Base-by-base conservation (phyloP, 2,888 invertebrate genomes). In the Incurvaria masculella region DNA sequence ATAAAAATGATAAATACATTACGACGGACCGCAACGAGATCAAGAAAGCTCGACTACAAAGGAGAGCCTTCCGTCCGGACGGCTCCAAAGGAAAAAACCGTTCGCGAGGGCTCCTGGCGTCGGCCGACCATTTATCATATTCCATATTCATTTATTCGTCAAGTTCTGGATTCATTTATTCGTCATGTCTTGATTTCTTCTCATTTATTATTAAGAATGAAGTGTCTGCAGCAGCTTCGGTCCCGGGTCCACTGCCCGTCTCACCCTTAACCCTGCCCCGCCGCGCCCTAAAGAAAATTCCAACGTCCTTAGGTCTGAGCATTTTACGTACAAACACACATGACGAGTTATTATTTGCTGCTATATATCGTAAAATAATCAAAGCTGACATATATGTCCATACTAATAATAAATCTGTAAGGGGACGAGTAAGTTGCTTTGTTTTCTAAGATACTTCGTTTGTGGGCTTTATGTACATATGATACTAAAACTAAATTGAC, bases 171-270 rank as follows among this genome's bases (percentile, higher is more conserved):
- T 78, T 79, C 79, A 79, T 79, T 79, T 79, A 79, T 79, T 79
- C 79, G 78, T 78, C 79, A 75, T 73, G 75, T 78, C 78, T 78
- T 79, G 79, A 79, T 79, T 79, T 79, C 79, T 70, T 76, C 76
- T 78, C 79, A 79, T 79, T 79, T 79, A 78, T 78, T 79, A 79
- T 79, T 79, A 79, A 79, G 79, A 79, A 79, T 79, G 79, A 79
- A 75, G 78, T 79, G 79, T 79, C 79, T 69, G 60, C 59, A 69
- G 65, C 79, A 79, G 73, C 68, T 62, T 62, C 66, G 61, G 68
- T n/a, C n/a, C 64, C 64, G 61, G 68, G 61, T 72, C 72, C 68
- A 73, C 72, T 69, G 23, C 40, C 42, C 40, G n/a, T 18, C n/a
- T 6, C 16, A 4, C 21, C 43, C 16, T 21, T 21, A n/a, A 18